Base-by-base conservation (phyloP, 2,888 invertebrate species). In the Aphidoletes aphidimyza region DNA sequence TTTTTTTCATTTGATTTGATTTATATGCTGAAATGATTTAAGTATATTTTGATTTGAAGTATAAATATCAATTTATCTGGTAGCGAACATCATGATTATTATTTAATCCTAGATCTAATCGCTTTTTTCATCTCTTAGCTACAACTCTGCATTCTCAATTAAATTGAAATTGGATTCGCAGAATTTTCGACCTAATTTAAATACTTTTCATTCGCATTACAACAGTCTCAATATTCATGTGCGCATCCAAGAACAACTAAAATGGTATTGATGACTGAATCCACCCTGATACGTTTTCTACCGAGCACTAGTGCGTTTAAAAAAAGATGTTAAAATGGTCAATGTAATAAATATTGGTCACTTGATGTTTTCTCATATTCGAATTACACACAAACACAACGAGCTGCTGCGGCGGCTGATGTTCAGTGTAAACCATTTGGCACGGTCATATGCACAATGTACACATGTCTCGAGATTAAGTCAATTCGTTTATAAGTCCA, bases 321-420 rank as follows among this genome's bases (percentile, higher is more conserved):
- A 2, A 47, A n/a, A n/a, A n/a, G n/a, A n/a, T n/a, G n/a, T 69
- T 69, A 11, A 34, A 26, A 69, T 69, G 69, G 69, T 26, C 69
- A 69, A 69, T 69, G 69, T 34, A 69, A 69, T 14, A 14, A 69
- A 69, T 69, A 30, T 69, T 69, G 69, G 34, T 69, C 69, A 69
- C 30, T 30, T 69, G 69, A n/a, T n/a, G n/a, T n/a, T 69, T 19
- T 26, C 30, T 30, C 34, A 14, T 26, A 22, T 54, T 22, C 2
- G 47, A n/a, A 6, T 22, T 22, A 54, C 22, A 54, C 47, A 17
- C 17, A 54, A 6, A 22, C n/a, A 9, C 22, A n/a, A 22, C n/a
- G 3, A 54, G 17, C 47, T 2, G 17, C 54, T 3, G 54, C 54
- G n/a, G n/a, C n/a, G n/a, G n/a, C 6, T 54, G n/a, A 22, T 22